These are phyloP conservation scores for Amphipoea oculea DNA, from an alignment of 2,888 invertebrate genomes.

Conservation along the genomic window DNA sequence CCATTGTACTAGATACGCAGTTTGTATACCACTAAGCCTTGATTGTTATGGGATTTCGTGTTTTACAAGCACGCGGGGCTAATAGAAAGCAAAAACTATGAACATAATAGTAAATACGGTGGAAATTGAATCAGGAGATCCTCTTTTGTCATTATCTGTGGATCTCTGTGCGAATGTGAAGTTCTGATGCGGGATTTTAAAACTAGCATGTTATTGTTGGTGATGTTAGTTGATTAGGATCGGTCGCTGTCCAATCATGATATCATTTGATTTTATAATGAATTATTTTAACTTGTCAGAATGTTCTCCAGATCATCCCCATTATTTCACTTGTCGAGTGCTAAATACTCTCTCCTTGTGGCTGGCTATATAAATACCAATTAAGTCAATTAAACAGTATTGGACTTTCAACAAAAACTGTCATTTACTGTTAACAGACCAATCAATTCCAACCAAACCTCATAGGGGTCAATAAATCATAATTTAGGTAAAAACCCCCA, in stretches of 20 bases:
- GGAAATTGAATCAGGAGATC: constrained; percentile 79
- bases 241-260: neutral
- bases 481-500: constrained; percentile 51
- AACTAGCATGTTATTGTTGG: neutral
- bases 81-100: constrained; percentile 82
- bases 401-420: neutral
- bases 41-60: constrained; percentile 86
- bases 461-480: constrained; percentile 60
- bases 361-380: neutral
- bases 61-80: constrained; percentile 78
- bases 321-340: neutral
- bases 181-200: constrained; percentile 6
- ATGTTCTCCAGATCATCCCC: neutral
- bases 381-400: neutral
- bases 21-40: constrained; percentile 85
- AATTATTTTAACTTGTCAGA: too few species aligned
- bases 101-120: constrained; percentile 72
- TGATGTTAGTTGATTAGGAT: neutral
- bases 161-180: constrained; percentile 36
- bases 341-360: neutral
- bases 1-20: constrained; percentile 87
- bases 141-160: constrained; percentile 67
- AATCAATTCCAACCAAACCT: constrained; percentile 24
- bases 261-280: neutral
- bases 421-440: neutral